Evolutionary conservation across 2,888 invertebrate species (phyloP).

Genomic region (Cordylochernes scorpioides): DNA sequence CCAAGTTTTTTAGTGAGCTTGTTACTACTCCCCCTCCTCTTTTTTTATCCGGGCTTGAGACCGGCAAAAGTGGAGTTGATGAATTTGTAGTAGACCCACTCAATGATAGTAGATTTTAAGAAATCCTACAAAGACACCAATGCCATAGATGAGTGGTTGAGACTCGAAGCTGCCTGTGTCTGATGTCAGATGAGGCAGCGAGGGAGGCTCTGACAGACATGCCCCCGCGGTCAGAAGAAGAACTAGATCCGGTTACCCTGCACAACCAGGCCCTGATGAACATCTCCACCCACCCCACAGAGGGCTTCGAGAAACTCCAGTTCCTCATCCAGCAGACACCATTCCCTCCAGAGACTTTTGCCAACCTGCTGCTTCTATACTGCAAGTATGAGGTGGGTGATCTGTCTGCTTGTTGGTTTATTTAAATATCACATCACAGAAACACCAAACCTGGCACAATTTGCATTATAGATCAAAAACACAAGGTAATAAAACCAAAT

Average conservation of each 20-base stretch:
- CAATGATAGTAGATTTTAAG: too few species aligned
- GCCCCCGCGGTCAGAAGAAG: constrained; percentile 59
- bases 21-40: too few species aligned
- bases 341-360: constrained; percentile 90
- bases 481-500: background rate
- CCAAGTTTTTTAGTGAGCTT: too few species aligned
- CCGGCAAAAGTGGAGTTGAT: too few species aligned
- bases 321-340: constrained; percentile 83
- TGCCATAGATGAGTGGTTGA: too few species aligned
- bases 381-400: constrained; percentile 54
- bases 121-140: too few species aligned
- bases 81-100: too few species aligned
- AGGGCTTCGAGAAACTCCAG: constrained; percentile 77
- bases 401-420: constrained; percentile 1
- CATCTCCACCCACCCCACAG: constrained; percentile 58
- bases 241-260: constrained; percentile 83
- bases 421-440: too few species aligned
- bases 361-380: constrained; percentile 72
- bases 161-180: too few species aligned
- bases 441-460: too few species aligned
- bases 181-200: constrained; percentile 53
- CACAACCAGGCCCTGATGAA: constrained; percentile 86
- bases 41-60: too few species aligned
- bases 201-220: constrained; percentile 45
- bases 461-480: background rate